Evolutionary conservation across 2,888 invertebrate species (phyloP), one percentile per base, ranked within the genome.

Genomic region (Drosophila ochracea): DNA sequence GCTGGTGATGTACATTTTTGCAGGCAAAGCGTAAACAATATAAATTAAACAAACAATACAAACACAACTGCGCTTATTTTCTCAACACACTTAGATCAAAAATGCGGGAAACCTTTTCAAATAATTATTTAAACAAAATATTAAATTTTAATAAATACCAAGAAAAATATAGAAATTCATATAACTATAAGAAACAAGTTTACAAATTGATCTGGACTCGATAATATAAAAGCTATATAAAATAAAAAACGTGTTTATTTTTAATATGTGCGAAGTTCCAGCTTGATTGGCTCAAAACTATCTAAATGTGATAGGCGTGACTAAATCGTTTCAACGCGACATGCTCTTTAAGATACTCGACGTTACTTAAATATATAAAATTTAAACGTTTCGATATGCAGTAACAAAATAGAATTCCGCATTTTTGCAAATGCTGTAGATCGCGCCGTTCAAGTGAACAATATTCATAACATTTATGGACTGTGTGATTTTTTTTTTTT

Each of bases 261-360:
- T 25, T 5, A 37, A 31, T 41, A 4, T 39, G 33, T 52, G 43
- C 30, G 11, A 62, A 49, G 31, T 37, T 75, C 16, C 41, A 75
- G 28, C 35, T 58, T 68, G 28, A 74, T 68, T 59, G 21, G 21
- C 59, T 58, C 41, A 49, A 58, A 53, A 53, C 59, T 75, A 41
- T 55, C 28, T 60, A 69, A 59, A 33, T 60, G 39, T 49, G 50
- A 69, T 55, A 59, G 39, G 60, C 59, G 47, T 41, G 50, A 39
- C 54, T 31, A 43, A 35, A 60, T 35, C 19, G 16, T 28, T 33
- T 43, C 41, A 16, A 28, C 19, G 5, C 28, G 28, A 43, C 47
- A 57, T 47, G 30, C 35, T 35, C 6, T 35, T 52, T 41, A 50
- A 66, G 30, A 58, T 37, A 58, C 50, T 58, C 30, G 57, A 28